Conservation (phyloP, 1,140 invertebrate species). For the Drosophila neocordata region DNA sequence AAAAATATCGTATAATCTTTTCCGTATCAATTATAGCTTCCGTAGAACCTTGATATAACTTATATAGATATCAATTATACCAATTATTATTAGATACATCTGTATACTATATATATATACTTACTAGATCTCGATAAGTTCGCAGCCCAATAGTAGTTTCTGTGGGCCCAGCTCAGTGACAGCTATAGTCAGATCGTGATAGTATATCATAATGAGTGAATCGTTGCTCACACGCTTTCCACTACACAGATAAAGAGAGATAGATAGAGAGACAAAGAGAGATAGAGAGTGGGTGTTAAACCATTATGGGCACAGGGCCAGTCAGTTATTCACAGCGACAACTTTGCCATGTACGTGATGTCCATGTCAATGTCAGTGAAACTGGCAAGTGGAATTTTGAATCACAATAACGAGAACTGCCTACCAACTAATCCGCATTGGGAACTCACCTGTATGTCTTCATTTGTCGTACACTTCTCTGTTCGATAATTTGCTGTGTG, state of each 20-base stretch:
- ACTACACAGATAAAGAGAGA: constrained; percentile 70
- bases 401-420: constrained; percentile 1
- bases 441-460: constrained; percentile 81
- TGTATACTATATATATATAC: constrained; percentile 71
- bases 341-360: constrained; percentile 47
- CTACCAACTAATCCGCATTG: constrained; percentile 34
- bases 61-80: not conserved
- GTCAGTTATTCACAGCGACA: constrained; percentile 4
- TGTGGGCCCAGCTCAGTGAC: constrained; percentile 88
- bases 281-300: not conserved
- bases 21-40: constrained; percentile 1
- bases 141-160: constrained; percentile 89
- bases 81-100: no score
- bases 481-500: constrained; percentile 80
- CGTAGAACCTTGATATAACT: constrained; percentile 21
- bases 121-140: constrained; percentile 93
- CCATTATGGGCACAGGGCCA: constrained; percentile 68
- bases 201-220: constrained; percentile 88
- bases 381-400: constrained; percentile 13
- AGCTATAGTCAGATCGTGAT: constrained; percentile 91
- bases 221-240: constrained; percentile 86
- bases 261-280: not conserved
- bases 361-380: constrained; percentile 65
- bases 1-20: no score
- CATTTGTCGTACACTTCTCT: constrained; percentile 78